These are phyloP conservation scores for Helogale parvula DNA, from an alignment of 2,113 vertebrate species.

Conservation along the genomic window DNA sequence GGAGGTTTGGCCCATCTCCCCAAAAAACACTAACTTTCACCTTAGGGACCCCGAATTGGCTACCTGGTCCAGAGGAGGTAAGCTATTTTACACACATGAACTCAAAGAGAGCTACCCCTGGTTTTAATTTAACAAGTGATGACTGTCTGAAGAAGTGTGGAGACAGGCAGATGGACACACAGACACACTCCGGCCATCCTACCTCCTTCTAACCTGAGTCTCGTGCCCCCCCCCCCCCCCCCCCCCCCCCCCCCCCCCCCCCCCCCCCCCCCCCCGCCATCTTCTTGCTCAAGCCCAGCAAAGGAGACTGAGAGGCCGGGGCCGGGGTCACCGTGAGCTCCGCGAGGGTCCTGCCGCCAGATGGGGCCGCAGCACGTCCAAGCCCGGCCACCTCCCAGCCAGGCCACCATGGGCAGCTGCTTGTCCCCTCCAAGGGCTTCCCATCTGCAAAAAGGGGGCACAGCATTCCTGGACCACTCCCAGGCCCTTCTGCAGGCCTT, in stretches of 20 bases:
- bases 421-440: background rate
- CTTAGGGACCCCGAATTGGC: background rate
- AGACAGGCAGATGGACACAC: background rate
- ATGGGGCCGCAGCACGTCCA: background rate
- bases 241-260: too few relatives aligned
- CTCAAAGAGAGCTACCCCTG: too few relatives aligned
- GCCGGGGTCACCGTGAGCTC: background rate
- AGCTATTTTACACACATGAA: background rate
- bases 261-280: too few relatives aligned
- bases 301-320: background rate
- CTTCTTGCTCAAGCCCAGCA: background rate
- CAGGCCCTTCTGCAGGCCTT: background rate
- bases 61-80: background rate
- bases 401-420: rapidly evolving
- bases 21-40: background rate
- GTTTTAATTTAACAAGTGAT: background rate
- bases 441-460: background rate
- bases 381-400: background rate
- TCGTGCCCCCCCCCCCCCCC: too few relatives aligned
- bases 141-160: background rate
- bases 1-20: too few relatives aligned
- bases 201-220: background rate
- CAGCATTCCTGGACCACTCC: too few relatives aligned
- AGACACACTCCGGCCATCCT: background rate
- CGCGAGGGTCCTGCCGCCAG: background rate